These are phyloP conservation scores for Capitella teleta DNA, from an alignment of 1,140 invertebrate species.

Conservation along the genomic window DNA sequence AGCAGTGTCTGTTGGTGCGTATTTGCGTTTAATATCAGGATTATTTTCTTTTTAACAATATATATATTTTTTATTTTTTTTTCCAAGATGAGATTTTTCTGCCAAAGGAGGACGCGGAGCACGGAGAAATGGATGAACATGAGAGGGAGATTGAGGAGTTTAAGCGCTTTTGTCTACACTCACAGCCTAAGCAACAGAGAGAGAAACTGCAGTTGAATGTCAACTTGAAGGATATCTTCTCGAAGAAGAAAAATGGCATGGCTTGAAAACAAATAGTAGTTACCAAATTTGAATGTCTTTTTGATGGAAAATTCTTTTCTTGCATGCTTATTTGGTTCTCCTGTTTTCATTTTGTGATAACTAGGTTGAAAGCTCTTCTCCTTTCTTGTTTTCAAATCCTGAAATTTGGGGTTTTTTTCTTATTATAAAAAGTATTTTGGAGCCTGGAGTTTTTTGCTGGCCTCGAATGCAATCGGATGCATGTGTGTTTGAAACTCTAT, in stretches of 20 bases:
- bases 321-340: too few species aligned
- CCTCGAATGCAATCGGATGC: too few species aligned
- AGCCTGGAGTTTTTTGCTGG: too few species aligned
- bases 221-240: constrained; percentile 60
- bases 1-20: neutral
- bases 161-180: constrained; percentile 63
- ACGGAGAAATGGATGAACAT: constrained; percentile 61
- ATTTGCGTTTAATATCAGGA: neutral
- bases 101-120: constrained; percentile 62
- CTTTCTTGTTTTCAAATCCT: too few species aligned
- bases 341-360: too few species aligned
- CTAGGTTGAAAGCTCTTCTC: too few species aligned
- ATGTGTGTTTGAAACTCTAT: too few species aligned
- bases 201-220: constrained; percentile 56
- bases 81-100: constrained; percentile 59
- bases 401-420: too few species aligned
- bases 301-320: too few species aligned
- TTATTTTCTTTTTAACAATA: neutral
- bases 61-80: neutral
- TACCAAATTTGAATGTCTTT: too few species aligned
- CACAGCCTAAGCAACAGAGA: constrained; percentile 54
- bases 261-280: too few species aligned
- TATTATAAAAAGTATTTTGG: too few species aligned
- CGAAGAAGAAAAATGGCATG: constrained; percentile 57
- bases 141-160: constrained; percentile 66